Conservation (phyloP, 2,797 vertebrate genomes). For the Myotis myotis region DNA sequence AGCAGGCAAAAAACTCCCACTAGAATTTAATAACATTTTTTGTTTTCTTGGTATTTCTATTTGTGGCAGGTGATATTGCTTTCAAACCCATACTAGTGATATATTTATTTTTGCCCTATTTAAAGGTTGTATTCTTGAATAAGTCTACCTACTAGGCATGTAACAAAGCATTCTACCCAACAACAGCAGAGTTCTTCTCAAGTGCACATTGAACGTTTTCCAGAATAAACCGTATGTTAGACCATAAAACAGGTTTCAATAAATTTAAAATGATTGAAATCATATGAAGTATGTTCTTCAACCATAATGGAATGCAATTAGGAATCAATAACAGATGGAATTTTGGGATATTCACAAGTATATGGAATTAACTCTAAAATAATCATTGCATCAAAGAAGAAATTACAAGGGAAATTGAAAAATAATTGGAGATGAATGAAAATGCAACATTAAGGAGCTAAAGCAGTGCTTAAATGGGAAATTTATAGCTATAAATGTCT, state of each 20-base stretch:
- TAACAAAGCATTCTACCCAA: background rate
- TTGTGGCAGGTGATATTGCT: background rate
- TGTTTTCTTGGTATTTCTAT: conserved; percentile 28
- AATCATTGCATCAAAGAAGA: background rate
- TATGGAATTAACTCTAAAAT: background rate
- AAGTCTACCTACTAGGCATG: background rate
- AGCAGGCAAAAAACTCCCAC: background rate
- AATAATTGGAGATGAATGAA: background rate
- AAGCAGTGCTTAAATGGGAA: background rate
- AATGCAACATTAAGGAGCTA: background rate
- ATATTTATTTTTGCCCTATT: conserved; percentile 13
- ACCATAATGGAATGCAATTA: background rate
- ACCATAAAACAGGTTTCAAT: background rate
- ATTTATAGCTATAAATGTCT: background rate
- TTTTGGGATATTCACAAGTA: background rate
- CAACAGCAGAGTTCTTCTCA: background rate
- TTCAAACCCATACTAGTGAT: background rate
- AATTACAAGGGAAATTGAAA: background rate
- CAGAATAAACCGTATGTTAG: background rate
- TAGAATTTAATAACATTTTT: conserved; percentile 23
- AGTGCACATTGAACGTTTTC: background rate
- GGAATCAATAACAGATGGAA: background rate
- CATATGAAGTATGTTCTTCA: background rate
- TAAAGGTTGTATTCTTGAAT: background rate
- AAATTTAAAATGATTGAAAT: conserved; percentile 22